Conservation (phyloP, 2,888 invertebrate species). For the Nasonovia ribisnigri region DNA sequence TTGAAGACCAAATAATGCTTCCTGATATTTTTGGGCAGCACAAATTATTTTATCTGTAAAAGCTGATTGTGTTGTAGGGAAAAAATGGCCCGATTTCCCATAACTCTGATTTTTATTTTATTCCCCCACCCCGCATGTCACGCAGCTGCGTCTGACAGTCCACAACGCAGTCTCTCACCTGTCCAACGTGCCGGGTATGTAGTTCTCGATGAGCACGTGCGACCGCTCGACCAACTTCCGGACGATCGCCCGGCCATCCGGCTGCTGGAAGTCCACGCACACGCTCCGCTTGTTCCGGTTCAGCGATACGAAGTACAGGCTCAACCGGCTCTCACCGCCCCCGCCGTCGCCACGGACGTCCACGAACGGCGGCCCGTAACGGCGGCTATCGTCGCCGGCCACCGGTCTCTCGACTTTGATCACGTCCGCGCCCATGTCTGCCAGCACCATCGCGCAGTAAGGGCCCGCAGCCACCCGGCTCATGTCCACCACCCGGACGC, state of each 20-base stretch:
- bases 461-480: slow-evolving; percentile 94
- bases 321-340: slow-evolving; percentile 71
- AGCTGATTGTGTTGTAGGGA: background rate
- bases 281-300: slow-evolving; percentile 96
- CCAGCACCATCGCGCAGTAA: slow-evolving; percentile 92
- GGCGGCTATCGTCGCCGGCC: slow-evolving; percentile 84
- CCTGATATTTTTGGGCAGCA: background rate
- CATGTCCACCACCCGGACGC: slow-evolving; percentile 82
- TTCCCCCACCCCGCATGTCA: background rate
- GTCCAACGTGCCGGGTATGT: slow-evolving; percentile 89
- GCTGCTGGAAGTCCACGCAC: slow-evolving; percentile 84
- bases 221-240: slow-evolving; percentile 81
- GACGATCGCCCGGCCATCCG: slow-evolving; percentile 77
- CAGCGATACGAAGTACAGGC: slow-evolving; percentile 87
- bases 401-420: slow-evolving; percentile 91
- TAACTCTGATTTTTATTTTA: background rate
- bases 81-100: background rate
- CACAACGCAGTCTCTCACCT: slow-evolving; percentile 69
- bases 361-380: slow-evolving; percentile 93
- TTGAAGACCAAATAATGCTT: background rate
- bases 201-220: slow-evolving; percentile 95
- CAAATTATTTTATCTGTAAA: background rate
- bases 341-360: slow-evolving; percentile 71
- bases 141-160: background rate
- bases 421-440: slow-evolving; percentile 93